Base-by-base conservation (phyloP, 2,113 vertebrate genomes). In the Stomatorhinus ivindoensis region DNA sequence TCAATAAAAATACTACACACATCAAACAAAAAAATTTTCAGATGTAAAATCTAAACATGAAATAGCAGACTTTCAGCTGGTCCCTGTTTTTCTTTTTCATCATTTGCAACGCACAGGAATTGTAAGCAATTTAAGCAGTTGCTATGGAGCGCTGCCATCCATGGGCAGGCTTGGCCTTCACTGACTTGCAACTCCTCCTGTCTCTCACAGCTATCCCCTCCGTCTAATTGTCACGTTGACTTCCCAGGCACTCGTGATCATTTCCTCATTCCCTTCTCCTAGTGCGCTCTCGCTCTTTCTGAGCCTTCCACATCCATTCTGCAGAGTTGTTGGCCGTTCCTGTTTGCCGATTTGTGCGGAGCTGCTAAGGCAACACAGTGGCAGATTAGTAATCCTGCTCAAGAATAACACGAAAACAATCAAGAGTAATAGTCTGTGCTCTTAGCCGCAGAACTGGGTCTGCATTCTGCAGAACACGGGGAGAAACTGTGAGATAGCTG, bases 1-100 rank as follows among this genome's bases (percentile, higher is more conserved):
- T 80, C 19, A 89, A 89, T 89, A 46, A 89, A 39, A 80, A 55
- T 83, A 44, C 21, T 53, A n/a, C n/a, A 31, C 15, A 83, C 27
- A 83, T 89, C 7, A 82, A 82, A 50, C 73, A 55, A 5, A 46
- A 4, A 46, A 1, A 24, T 44, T 84, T 83, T 65, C n/a, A 58
- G 21, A 31, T 47, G 24, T 85, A n/a, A 27, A 85, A 48, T 1
- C 21, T 85, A 48, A 85, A 11, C 42, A n/a, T 48, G 46, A 46
- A 48, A n/a, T 85, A n/a, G 82, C 39, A 15, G 42, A 11, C 10
- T 46, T 48, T 11, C 44, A 44, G 42, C 3, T 13, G 7, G 42
- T 9, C 27, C 21, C 42, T 8, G 1, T 27, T 42, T 27, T 19
- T 48, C 8, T 44, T 47, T 24, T 85, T 46, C 24, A 10, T 44